These are phyloP conservation scores for Plebejus argus DNA, from an alignment of 2,888 invertebrate species.

Conservation along the genomic window DNA sequence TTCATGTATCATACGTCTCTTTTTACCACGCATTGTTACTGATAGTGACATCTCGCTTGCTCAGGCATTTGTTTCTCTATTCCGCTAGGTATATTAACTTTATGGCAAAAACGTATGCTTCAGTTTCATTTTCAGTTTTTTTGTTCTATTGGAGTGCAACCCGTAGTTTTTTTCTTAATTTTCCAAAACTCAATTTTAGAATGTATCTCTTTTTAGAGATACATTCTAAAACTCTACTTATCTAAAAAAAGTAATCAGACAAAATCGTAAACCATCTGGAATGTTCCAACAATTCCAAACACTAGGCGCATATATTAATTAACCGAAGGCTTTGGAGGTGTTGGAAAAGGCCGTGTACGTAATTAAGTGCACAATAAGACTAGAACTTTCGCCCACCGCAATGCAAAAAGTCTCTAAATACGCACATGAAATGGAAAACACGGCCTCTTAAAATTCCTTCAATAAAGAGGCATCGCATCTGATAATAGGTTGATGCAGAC, in stretches of 20 bases:
- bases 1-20: too few species aligned
- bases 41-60: too few species aligned
- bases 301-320: constrained; percentile 2
- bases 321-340: background rate
- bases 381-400: constrained; percentile 15
- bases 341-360: constrained; percentile 4
- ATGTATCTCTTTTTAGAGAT: background rate
- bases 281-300: constrained; percentile 5
- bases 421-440: constrained; percentile 20
- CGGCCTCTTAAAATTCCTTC: background rate
- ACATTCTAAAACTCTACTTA: background rate
- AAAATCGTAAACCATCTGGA: background rate
- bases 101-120: too few species aligned
- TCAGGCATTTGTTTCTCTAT: too few species aligned
- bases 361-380: constrained; percentile 17
- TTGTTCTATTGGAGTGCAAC: too few species aligned
- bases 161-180: too few species aligned
- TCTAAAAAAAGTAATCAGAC: background rate
- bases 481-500: background rate
- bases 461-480: background rate
- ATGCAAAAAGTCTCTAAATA: constrained; percentile 17
- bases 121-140: too few species aligned
- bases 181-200: too few species aligned
- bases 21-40: too few species aligned
- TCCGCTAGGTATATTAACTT: too few species aligned